Evolutionary conservation across 2,113 vertebrate genomes (phyloP).

Genomic region (Hipposideros armiger): DNA sequence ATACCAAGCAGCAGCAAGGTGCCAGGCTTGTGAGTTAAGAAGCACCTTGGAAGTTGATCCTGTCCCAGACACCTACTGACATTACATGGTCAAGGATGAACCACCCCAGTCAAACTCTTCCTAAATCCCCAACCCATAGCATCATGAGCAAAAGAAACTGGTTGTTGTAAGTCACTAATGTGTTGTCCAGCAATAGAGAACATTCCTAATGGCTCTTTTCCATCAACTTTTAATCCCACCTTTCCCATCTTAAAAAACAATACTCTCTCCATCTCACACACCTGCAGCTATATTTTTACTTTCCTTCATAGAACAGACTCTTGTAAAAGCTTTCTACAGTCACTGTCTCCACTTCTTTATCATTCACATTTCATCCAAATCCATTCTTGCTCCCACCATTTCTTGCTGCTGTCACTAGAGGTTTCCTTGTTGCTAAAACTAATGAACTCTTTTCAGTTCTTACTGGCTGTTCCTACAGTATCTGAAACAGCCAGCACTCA

Average conservation of each 20-base stretch:
- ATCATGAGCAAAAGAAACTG: neutral
- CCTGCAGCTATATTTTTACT: neutral
- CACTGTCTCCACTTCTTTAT: neutral
- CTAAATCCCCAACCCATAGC: neutral
- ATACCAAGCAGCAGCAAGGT: neutral
- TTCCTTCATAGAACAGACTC: neutral
- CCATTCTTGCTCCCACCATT: neutral
- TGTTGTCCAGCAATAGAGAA: conserved; percentile 8
- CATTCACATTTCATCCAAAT: neutral
- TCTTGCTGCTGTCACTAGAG: neutral
- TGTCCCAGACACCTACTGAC: neutral
- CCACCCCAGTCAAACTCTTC: neutral
- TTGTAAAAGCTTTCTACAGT: neutral
- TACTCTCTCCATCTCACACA: neutral
- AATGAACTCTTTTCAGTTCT: neutral
- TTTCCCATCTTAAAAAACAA: conserved; percentile 23
- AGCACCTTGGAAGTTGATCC: neutral
- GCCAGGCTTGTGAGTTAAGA: neutral
- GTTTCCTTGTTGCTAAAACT: neutral
- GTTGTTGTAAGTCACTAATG: neutral
- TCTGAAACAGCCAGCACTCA: neutral
- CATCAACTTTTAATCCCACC: neutral
- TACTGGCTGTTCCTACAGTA: neutral
- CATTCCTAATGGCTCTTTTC: neutral
- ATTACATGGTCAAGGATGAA: neutral